A percentile compares a stretch with the other conserved stretches of the same genome.
phyloP scores from a whole-genome alignment of 2,888 invertebrate species.

The Oscheius myriophilus region DNA sequence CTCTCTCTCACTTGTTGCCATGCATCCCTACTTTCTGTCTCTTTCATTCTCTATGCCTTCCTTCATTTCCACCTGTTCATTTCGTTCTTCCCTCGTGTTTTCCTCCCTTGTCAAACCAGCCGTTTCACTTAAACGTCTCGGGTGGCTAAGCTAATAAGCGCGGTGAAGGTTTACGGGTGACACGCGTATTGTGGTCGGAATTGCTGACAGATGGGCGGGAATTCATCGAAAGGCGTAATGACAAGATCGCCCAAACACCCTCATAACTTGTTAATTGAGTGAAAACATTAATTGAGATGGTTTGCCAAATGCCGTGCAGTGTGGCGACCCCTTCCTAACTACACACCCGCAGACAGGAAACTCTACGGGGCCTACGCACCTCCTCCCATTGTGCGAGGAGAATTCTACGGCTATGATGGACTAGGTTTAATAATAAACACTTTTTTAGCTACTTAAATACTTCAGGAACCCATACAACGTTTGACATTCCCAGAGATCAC shows the following conservation, averaged over 20 bases:
- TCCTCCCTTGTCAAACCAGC: no score
- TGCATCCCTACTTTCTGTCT: no score
- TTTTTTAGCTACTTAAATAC: background rate
- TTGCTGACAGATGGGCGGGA: no score
- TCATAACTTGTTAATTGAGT: constrained; percentile 1
- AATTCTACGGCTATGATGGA: constrained; percentile 64
- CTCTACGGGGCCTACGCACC: constrained; percentile 55
- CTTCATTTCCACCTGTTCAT: no score
- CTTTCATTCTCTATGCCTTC: background rate
- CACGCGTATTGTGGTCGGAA: no score
- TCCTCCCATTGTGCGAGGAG: constrained; percentile 61
- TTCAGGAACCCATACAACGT: constrained; percentile 55
- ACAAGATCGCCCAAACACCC: no score
- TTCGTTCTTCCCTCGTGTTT: no score
- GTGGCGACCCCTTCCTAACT: constrained; percentile 60
- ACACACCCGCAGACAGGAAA: constrained; percentile 51
- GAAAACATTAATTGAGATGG: constrained; percentile 48
- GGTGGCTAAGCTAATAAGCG: constrained; percentile 29
- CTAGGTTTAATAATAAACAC: constrained; percentile 36
- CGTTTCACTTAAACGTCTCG: constrained; percentile 7
- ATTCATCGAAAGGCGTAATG: no score
- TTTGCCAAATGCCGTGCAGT: constrained; percentile 57
- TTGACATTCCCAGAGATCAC: constrained; percentile 62
- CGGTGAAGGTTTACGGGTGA: no score
- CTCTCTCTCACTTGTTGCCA: constrained; percentile 1